These are phyloP conservation scores for Rhyzopertha dominica DNA, from an alignment of 1,140 invertebrate genomes.

Conservation along the genomic window DNA sequence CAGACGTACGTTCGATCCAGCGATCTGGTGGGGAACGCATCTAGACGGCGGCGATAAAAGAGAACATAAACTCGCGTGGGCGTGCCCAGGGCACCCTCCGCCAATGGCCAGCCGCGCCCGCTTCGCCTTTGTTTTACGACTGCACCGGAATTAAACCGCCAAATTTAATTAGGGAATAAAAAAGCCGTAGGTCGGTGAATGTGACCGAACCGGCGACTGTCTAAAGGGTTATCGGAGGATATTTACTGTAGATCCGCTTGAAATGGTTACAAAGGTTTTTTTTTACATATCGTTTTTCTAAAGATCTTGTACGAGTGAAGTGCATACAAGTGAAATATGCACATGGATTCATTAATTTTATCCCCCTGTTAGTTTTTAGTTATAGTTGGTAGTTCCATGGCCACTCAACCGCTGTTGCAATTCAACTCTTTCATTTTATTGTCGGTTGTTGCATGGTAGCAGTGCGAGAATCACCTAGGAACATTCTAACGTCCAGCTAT, in stretches of 20 bases:
- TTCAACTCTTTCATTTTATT: too few relatives aligned
- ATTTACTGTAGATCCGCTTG: too few relatives aligned
- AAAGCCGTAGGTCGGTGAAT: constrained; percentile 5
- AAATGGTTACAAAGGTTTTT: constrained; percentile 2
- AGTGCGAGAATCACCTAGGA: too few relatives aligned
- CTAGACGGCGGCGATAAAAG: constrained; percentile 9
- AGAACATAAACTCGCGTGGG: constrained; percentile 14
- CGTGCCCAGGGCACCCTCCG: constrained; percentile 14
- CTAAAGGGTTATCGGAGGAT: too few relatives aligned
- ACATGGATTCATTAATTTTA: constrained; percentile 1
- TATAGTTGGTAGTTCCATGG: too few relatives aligned
- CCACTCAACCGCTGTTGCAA: too few relatives aligned
- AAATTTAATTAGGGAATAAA: constrained; percentile 21
- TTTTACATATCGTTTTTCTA: constrained; percentile 10
- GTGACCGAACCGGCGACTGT: constrained; percentile 3
- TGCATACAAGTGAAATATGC: constrained; percentile 12
- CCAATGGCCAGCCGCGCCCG: constrained; percentile 13
- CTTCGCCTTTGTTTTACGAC: constrained; percentile 20
- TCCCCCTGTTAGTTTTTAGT: background rate
- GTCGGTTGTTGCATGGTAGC: too few relatives aligned
- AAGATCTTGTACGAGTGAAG: constrained; percentile 1
- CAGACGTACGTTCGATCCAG: too few relatives aligned
- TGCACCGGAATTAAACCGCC: constrained; percentile 22
- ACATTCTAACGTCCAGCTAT: too few relatives aligned
- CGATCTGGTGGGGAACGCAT: background rate